Conservation (phyloP, 2,113 vertebrate species). For the Scomber scombrus region DNA sequence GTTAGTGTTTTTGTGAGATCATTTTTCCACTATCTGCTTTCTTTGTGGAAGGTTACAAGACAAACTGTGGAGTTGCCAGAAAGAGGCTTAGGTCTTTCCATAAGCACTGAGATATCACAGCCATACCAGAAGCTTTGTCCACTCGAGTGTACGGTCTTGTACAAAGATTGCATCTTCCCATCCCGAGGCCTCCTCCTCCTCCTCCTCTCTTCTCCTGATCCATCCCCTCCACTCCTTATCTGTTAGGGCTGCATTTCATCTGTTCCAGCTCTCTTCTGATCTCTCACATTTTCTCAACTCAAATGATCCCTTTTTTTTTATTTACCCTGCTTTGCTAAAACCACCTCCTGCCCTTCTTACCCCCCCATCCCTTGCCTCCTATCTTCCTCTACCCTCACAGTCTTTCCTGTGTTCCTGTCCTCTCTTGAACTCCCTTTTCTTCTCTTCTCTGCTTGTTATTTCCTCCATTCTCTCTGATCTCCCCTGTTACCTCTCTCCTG, state of each 20-base stretch:
- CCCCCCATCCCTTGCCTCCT: neutral
- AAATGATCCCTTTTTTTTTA: conserved; percentile 41
- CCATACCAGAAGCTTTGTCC: conserved; percentile 60
- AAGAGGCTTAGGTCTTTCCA: conserved; percentile 33
- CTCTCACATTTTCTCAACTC: conserved; percentile 62
- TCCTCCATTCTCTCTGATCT: conserved; percentile 63
- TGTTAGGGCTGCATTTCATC: conserved; percentile 56
- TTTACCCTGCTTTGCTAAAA: conserved; percentile 48
- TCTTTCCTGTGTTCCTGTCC: conserved; percentile 37
- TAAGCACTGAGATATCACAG: conserved; percentile 57
- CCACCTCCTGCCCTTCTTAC: conserved; percentile 12
- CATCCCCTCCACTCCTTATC: conserved; percentile 56
- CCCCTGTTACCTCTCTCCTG: conserved; percentile 38
- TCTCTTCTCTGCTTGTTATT: conserved; percentile 54
- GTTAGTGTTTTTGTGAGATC: conserved; percentile 8
- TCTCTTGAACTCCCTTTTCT: conserved; percentile 49
- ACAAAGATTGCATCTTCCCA: conserved; percentile 68
- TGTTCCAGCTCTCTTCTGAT: conserved; percentile 46
- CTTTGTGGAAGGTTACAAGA: conserved; percentile 27
- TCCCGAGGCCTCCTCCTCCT: conserved; percentile 24
- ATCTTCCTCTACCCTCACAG: conserved; percentile 2
- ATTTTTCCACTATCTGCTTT: conserved; percentile 19
- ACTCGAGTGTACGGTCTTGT: conserved; percentile 55
- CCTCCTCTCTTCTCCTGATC: conserved; percentile 43
- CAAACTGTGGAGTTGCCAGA: conserved; percentile 43